Evolutionary conservation across 2,888 invertebrate genomes (phyloP).

Genomic region (Ommatoiulus sabulosus): DNA sequence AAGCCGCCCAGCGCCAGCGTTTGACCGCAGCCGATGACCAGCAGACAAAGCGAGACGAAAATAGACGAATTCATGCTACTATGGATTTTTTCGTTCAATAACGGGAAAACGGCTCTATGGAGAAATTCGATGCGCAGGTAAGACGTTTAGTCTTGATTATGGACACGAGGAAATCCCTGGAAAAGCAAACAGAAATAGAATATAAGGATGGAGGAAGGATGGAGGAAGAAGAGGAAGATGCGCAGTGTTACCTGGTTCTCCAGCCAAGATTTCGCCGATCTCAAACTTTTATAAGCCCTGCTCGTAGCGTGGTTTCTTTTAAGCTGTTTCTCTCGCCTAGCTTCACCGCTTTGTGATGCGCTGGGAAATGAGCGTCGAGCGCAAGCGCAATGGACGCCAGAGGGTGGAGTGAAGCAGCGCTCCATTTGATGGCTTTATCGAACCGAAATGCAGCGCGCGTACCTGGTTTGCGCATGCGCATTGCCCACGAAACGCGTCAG

Average conservation of each 20-base stretch:
- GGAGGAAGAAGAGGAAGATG: neutral
- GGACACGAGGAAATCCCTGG: neutral
- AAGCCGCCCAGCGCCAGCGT: conserved; percentile 53
- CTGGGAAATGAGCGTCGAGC: neutral
- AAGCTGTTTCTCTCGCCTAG: neutral
- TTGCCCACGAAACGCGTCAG: neutral
- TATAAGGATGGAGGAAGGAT: neutral
- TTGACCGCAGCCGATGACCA: conserved; percentile 50
- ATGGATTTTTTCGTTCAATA: neutral
- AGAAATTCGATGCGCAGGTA: neutral
- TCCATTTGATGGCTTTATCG: conserved; percentile 32
- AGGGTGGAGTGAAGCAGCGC: conserved; percentile 7
- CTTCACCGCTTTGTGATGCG: neutral
- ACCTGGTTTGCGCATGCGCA: neutral
- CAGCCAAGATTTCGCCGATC: neutral
- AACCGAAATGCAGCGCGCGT: conserved; percentile 2
- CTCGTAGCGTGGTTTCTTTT: neutral
- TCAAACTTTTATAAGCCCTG: conserved; percentile 4
- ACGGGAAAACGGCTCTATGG: neutral
- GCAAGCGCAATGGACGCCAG: neutral
- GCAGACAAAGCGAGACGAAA: conserved; percentile 44
- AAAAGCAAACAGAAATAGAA: neutral
- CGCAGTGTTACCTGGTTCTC: neutral
- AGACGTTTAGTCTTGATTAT: neutral
- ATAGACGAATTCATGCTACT: conserved; percentile 48